phyloP scores from a whole-genome alignment of 1,140 invertebrate species.

The Drosophila arawakana region DNA sequence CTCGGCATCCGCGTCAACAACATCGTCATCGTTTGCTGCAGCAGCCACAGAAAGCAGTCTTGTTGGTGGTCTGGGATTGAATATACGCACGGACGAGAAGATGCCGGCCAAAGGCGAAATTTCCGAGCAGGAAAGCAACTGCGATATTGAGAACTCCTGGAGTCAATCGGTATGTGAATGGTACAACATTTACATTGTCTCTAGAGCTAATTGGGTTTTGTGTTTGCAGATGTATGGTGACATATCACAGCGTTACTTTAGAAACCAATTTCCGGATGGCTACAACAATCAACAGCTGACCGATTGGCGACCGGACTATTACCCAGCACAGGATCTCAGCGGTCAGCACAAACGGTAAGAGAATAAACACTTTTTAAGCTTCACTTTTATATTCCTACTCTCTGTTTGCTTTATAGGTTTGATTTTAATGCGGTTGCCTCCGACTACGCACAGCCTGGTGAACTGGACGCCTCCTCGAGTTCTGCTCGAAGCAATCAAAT shows the following conservation, averaged over 20 bases:
- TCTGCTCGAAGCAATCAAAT: slow-evolving; percentile 53
- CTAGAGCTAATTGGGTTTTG: not conserved
- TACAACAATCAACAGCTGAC: slow-evolving; percentile 67
- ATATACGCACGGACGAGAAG: slow-evolving; percentile 92
- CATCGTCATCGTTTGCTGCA: slow-evolving; percentile 75
- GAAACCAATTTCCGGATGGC: slow-evolving; percentile 70
- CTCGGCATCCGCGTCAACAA: slow-evolving; percentile 65
- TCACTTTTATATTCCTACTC: not conserved
- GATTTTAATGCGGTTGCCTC: slow-evolving; percentile 66
- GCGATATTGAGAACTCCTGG: slow-evolving; percentile 89
- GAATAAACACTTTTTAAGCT: not conserved
- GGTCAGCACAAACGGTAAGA: slow-evolving; percentile 62
- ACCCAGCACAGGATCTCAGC: slow-evolving; percentile 76
- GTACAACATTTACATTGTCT: not conserved
- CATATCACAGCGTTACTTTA: slow-evolving; percentile 77
- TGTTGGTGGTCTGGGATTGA: slow-evolving; percentile 86
- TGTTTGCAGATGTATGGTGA: slow-evolving; percentile 72
- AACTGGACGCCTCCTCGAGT: slow-evolving; percentile 48
- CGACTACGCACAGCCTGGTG: slow-evolving; percentile 24
- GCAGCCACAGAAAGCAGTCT: slow-evolving; percentile 76
- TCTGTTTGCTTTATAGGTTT: slow-evolving; percentile 49
- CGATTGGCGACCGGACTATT: slow-evolving; percentile 79
- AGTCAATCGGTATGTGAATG: slow-evolving; percentile 85
- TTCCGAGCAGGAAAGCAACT: slow-evolving; percentile 93
- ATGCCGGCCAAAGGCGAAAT: slow-evolving; percentile 93